Percentiles rank a stretch among this genome's conserved stretches.
Conservation (phyloP, 1,140 invertebrate genomes). For the Nautilus pompilius region DNA sequence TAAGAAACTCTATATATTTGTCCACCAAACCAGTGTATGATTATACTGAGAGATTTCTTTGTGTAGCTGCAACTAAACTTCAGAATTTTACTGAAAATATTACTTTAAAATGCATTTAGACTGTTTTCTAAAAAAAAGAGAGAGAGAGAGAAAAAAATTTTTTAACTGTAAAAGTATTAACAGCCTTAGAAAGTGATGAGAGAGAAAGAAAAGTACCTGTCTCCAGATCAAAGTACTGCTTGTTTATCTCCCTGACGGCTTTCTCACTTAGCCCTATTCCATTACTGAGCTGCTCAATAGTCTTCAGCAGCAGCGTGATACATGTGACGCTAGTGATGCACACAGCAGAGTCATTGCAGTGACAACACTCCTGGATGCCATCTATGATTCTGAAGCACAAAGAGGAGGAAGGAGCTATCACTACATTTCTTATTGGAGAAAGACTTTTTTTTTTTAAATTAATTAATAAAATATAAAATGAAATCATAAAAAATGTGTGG, state of each 20-base stretch:
- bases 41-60: no score
- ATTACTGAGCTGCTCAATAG: constrained; percentile 73
- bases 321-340: constrained; percentile 78
- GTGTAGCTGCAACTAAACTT: no score
- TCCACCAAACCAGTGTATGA: no score
- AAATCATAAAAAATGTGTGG: background rate
- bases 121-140: no score
- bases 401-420: constrained; percentile 14
- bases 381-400: constrained; percentile 75
- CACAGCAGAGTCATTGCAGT: constrained; percentile 67
- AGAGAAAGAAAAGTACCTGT: no score
- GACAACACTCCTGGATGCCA: constrained; percentile 81
- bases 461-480: background rate
- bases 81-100: no score
- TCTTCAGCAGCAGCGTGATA: constrained; percentile 76
- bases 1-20: no score
- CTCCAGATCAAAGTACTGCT: no score
- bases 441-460: background rate
- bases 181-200: no score
- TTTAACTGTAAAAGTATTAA: no score
- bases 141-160: no score
- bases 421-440: background rate
- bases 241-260: constrained; percentile 61
- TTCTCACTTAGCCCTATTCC: constrained; percentile 52
- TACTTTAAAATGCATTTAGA: no score